Base-by-base conservation (phyloP, 1,140 invertebrate genomes). In the Musca vetustissima region DNA sequence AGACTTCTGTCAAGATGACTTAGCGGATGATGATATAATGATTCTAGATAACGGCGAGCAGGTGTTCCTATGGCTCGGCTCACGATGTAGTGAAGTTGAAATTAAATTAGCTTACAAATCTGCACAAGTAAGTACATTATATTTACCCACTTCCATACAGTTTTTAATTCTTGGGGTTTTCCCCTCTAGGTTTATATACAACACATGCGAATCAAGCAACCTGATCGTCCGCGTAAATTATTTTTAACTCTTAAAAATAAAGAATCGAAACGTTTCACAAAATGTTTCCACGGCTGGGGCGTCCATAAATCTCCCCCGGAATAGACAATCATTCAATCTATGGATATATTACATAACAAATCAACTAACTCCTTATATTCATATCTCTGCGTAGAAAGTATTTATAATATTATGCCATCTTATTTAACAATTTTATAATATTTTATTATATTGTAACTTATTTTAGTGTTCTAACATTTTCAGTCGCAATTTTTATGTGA, bases 11-110 rank as follows among this genome's bases (percentile, higher is more conserved):
- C 98, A 99, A 92, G 98, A 99, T 84, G 98, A 99, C 85, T 86
- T 99, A 73, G 97, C 97, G 28, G 97, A 99, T 85, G 97, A 99
- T 83, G 98, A 99, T 84, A 98, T 99, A 13, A 99, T 99, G 98
- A 96, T 99, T 70, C 85, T 99, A 67, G 98, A 99, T 84, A 99
- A 98, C 82, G 98, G 98, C 1, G 92, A 96, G 77, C 93, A 98
- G 84, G 95, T 99, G 50, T 99, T 98, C 85, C 86, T 99, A 24
- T 99, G 98, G 98, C 87, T 99, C 55, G 98, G 98, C 9, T 90
- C 94, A 65, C 91, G 92, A 74, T 97, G 95, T 75, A 98, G 95
- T 69, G 97, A 99, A 87, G 97, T 99, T 8, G 98, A 99, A 87
- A 96, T 98, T 57, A 99, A 99, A 86, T 85, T 99, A 22, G 96